Conservation (phyloP, 2,888 invertebrate species). For the Chrysina gloriosa region DNA sequence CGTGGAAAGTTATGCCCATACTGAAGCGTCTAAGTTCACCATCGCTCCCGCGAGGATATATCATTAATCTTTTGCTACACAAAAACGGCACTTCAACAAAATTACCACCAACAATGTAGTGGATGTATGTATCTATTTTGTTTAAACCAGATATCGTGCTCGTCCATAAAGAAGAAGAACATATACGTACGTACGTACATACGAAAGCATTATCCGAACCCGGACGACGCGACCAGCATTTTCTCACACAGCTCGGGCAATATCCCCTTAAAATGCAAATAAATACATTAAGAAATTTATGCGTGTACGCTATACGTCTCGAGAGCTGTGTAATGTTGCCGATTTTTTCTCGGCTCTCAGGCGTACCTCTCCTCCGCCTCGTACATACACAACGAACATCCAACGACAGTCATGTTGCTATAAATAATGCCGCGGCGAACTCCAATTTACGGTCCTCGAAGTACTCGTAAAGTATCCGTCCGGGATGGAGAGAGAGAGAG, state of each 20-base stretch:
- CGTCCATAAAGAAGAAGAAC: not conserved
- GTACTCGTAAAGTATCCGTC: conserved; percentile 22
- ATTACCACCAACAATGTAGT: too few relatives aligned
- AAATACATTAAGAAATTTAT: conserved; percentile 28
- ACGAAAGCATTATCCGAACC: not conserved
- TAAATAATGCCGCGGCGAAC: conserved; percentile 20
- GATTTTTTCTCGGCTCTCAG: too few relatives aligned
- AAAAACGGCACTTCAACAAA: too few relatives aligned
- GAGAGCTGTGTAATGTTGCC: too few relatives aligned
- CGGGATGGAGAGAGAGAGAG: not conserved
- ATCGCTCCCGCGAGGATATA: too few relatives aligned
- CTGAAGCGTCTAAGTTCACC: too few relatives aligned
- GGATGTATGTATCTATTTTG: not conserved
- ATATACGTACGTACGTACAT: not conserved
- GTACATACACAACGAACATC: not conserved
- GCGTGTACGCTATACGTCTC: not conserved
- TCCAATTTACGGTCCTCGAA: conserved; percentile 27
- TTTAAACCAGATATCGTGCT: not conserved
- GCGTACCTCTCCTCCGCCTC: not conserved
- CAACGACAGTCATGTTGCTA: conserved; percentile 26
- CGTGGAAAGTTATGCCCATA: too few relatives aligned
- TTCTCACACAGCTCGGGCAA: not conserved
- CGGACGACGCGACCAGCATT: not conserved
- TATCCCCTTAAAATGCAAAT: not conserved
- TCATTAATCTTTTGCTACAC: too few relatives aligned